Conservation (phyloP, 2,888 invertebrate species). For the Drosophila trichaetosa region DNA sequence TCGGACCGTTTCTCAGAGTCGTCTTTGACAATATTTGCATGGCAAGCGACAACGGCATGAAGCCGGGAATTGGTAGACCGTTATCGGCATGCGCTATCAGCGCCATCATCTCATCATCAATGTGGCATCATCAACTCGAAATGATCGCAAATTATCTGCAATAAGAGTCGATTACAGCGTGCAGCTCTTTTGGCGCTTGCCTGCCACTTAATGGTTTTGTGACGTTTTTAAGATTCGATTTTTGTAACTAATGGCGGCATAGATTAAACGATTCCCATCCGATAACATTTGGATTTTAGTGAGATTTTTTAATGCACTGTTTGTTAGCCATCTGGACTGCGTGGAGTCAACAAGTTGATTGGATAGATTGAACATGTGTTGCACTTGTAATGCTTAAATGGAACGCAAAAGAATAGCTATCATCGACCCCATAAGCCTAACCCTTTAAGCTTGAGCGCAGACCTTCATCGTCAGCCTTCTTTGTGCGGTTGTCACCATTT, state of each 20-base stretch:
- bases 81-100: slow-evolving; percentile 70
- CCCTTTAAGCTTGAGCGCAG: background rate
- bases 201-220: slow-evolving; percentile 68
- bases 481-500: too few relatives aligned
- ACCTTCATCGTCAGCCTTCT: background rate
- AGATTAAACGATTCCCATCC: slow-evolving; percentile 58
- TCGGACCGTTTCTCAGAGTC: slow-evolving; percentile 3
- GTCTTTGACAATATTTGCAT: slow-evolving; percentile 71
- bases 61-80: slow-evolving; percentile 39
- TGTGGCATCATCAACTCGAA: slow-evolving; percentile 78
- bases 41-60: slow-evolving; percentile 27
- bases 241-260: slow-evolving; percentile 69
- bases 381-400: slow-evolving; percentile 2
- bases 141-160: slow-evolving; percentile 79
- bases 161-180: slow-evolving; percentile 52
- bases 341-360: slow-evolving; percentile 5
- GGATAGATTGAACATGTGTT: background rate
- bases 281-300: slow-evolving; percentile 49
- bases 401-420: background rate
- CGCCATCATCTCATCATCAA: slow-evolving; percentile 79
- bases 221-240: slow-evolving; percentile 73
- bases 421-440: background rate
- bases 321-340: slow-evolving; percentile 19
- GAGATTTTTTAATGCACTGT: slow-evolving; percentile 25
- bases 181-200: slow-evolving; percentile 19